Conservation (phyloP, 92 coral and sea anemone species). For the Montipora capitata region DNA sequence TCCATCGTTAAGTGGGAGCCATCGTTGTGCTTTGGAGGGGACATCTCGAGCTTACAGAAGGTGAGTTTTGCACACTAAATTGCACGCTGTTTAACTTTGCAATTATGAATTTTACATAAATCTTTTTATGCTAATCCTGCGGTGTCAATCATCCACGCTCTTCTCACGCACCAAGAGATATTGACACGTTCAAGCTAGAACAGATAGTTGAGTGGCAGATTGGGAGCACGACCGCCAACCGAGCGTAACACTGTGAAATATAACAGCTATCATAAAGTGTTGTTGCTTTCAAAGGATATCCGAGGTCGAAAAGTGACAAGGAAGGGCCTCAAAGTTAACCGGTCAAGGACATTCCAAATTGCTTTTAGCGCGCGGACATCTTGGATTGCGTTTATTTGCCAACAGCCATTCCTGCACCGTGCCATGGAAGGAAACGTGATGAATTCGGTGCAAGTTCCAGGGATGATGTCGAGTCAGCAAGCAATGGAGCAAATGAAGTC, state of each 20-base stretch:
- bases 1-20: background rate
- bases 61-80: background rate
- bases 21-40: background rate
- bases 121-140: conserved; percentile 81
- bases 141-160: conserved; percentile 93
- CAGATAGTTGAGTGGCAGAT: conserved; percentile 97
- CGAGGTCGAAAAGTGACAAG: conserved; percentile 49
- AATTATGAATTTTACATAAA: conserved; percentile 75
- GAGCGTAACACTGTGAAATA: conserved; percentile 95
- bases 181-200: conserved; percentile 96
- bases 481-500: conserved; percentile 79
- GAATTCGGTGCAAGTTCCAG: conserved; percentile 83
- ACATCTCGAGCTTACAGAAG: conserved; percentile 13
- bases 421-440: conserved; percentile 89
- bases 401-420: conserved; percentile 30
- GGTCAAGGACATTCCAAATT: conserved; percentile 33
- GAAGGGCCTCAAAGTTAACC: conserved; percentile 13
- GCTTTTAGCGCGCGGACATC: conserved; percentile 55
- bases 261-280: conserved; percentile 82
- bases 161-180: conserved; percentile 87
- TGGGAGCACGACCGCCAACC: conserved; percentile 97
- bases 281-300: conserved; percentile 50
- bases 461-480: conserved; percentile 86
- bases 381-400: conserved; percentile 47
- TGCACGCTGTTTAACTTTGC: conserved; percentile 28